Evolutionary conservation across 1,140 invertebrate genomes (phyloP), one percentile per base, ranked within the genome.

Genomic region (Octopus bimaculoides): DNA sequence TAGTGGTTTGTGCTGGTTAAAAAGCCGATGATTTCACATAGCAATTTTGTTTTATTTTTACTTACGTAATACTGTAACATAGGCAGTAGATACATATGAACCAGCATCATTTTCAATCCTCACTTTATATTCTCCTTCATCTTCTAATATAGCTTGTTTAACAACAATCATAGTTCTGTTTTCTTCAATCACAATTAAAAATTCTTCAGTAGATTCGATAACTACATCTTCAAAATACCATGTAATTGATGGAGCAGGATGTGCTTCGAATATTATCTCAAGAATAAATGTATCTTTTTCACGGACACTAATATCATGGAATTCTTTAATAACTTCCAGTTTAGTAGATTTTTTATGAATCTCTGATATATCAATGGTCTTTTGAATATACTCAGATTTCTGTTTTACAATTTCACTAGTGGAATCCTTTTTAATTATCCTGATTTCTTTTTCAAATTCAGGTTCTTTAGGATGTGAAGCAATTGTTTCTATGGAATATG

Each of bases 191-290:
- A 87, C 81, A 52, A 84, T 83, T 20, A 82, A 73, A 76, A 84
- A 85, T 26, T 86, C 84, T 69, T 85, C 77, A 52, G 81, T 81
- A 52, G 83, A 77, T 66, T 82, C 80, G 8, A 89, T 78, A 55
- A 82, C 81, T 54, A 86, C 79, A 52, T 96, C 96, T 89, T 98
- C 98, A 89, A 98, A 98, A 91, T 93, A 96, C 98, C 98, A 95
- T 87, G 92, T 92, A 74, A 94, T 91, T 4, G 95, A 94, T 0
- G 98, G 97, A 80, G 94, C 92, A 81, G 98, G 98, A 89, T 96
- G 96, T 77, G 97, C 97, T 83, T 94, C 94, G 56, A 99, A 88
- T 56, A 95, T 94, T 71, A 97, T 84, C 20, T 79, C 82, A 8
- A 88, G 77, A 52, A 81, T 81, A 61, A 88, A 80, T 14, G 77